These are phyloP conservation scores for Calycopis cecrops DNA, from an alignment of 1,140 invertebrate species.

Conservation along the genomic window DNA sequence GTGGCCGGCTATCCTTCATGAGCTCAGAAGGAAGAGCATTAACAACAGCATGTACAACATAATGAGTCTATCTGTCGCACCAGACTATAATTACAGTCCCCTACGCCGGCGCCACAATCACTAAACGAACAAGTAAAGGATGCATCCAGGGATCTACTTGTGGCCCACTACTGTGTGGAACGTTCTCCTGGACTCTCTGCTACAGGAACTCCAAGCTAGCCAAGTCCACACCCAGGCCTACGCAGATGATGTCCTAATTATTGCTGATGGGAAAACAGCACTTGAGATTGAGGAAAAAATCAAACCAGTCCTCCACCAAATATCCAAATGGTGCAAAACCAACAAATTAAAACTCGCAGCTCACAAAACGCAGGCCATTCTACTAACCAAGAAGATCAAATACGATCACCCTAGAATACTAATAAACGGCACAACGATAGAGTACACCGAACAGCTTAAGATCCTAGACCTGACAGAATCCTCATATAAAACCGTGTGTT, in stretches of 20 bases:
- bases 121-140: too few species aligned
- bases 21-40: too few species aligned
- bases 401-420: neutral
- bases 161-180: too few species aligned
- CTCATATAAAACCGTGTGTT: too few species aligned
- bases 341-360: neutral
- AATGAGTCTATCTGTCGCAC: too few species aligned
- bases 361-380: neutral
- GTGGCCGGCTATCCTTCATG: too few species aligned
- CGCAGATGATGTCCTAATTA: neutral
- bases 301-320: neutral
- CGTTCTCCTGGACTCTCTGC: too few species aligned
- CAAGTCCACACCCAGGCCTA: neutral
- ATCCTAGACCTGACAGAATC: conserved; percentile 9
- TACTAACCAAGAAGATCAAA: neutral
- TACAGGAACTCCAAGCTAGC: neutral
- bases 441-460: neutral
- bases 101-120: too few species aligned
- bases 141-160: too few species aligned
- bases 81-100: too few species aligned
- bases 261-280: neutral
- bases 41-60: too few species aligned
- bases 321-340: neutral
- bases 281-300: neutral
- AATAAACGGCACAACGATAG: neutral